Evolutionary conservation across 2,888 invertebrate species (phyloP).

Genomic region (Himalopsyche japonica): DNA sequence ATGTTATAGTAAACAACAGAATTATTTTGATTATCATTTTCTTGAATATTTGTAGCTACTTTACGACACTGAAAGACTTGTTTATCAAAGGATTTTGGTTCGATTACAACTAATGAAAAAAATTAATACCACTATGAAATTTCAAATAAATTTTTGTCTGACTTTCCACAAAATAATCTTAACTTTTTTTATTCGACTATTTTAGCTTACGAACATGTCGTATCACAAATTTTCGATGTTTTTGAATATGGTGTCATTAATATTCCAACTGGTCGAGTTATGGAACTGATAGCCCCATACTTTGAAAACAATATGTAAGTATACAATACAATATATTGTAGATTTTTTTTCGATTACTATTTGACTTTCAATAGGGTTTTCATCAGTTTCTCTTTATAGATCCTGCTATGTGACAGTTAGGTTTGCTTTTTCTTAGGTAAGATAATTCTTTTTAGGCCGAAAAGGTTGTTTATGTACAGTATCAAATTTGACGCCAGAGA

Average conservation of each 20-base stretch:
- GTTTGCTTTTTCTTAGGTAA: neutral
- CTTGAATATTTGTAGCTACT: too few relatives aligned
- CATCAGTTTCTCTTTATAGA: neutral
- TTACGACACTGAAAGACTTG: too few relatives aligned
- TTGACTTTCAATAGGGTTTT: neutral
- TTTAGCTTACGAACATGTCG: conserved; percentile 25
- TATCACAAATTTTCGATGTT: conserved; percentile 20
- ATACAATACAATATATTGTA: neutral
- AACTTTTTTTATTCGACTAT: neutral
- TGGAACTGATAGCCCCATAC: conserved; percentile 24
- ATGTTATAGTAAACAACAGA: neutral
- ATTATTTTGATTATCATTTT: too few relatives aligned
- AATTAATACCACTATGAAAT: neutral
- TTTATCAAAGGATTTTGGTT: too few relatives aligned
- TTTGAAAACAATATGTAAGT: conserved; percentile 18
- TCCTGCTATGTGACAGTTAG: neutral
- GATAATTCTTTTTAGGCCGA: too few relatives aligned
- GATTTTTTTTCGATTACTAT: neutral
- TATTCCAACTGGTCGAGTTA: conserved; percentile 8
- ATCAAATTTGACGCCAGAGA: too few relatives aligned
- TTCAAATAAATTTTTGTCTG: neutral
- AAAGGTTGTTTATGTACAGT: too few relatives aligned
- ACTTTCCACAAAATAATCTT: neutral
- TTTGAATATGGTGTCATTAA: conserved; percentile 2
- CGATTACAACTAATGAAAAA: neutral